phyloP scores from a whole-genome alignment of 2,797 vertebrate species.

The Parambassis ranga region DNA sequence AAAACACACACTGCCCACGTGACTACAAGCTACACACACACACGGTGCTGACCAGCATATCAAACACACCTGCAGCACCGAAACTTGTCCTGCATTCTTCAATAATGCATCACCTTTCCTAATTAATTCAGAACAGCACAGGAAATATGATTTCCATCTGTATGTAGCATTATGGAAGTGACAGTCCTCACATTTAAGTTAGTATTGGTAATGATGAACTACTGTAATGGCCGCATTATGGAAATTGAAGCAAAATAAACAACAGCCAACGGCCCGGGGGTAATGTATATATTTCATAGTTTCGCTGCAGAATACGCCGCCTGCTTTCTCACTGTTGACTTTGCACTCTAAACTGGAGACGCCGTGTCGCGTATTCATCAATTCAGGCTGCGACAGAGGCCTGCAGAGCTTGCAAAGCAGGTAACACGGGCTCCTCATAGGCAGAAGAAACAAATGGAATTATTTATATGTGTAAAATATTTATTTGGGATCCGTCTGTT shows the following conservation, averaged over 20 bases:
- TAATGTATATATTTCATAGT: slow-evolving; percentile 46
- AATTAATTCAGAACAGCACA: slow-evolving; percentile 44
- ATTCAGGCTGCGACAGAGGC: slow-evolving; percentile 49
- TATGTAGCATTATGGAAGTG: slow-evolving; percentile 29
- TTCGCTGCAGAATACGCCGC: slow-evolving; percentile 45
- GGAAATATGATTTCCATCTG: slow-evolving; percentile 37
- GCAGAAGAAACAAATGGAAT: slow-evolving; percentile 72
- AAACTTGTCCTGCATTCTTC: slow-evolving; percentile 7
- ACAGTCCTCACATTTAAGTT: slow-evolving; percentile 37
- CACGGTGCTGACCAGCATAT: slow-evolving; percentile 18
- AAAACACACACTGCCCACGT: slow-evolving; percentile 12
- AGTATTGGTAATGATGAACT: slow-evolving; percentile 41
- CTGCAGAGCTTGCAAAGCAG: slow-evolving; percentile 62
- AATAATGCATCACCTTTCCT: slow-evolving; percentile 33
- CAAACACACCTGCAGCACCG: slow-evolving; percentile 28
- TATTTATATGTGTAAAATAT: slow-evolving; percentile 80
- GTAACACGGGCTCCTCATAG: slow-evolving; percentile 44
- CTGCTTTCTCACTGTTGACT: slow-evolving; percentile 49
- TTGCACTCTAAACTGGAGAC: slow-evolving; percentile 45
- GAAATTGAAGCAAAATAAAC: slow-evolving; percentile 53
- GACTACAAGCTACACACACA: slow-evolving; percentile 12
- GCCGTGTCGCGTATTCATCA: slow-evolving; percentile 26
- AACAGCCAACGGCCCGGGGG: slow-evolving; percentile 24
- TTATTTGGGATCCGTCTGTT: slow-evolving; percentile 63
- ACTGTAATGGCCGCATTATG: slow-evolving; percentile 57